phyloP scores from a whole-genome alignment of 2,888 invertebrate genomes.

The Platycheirus albimanus region DNA sequence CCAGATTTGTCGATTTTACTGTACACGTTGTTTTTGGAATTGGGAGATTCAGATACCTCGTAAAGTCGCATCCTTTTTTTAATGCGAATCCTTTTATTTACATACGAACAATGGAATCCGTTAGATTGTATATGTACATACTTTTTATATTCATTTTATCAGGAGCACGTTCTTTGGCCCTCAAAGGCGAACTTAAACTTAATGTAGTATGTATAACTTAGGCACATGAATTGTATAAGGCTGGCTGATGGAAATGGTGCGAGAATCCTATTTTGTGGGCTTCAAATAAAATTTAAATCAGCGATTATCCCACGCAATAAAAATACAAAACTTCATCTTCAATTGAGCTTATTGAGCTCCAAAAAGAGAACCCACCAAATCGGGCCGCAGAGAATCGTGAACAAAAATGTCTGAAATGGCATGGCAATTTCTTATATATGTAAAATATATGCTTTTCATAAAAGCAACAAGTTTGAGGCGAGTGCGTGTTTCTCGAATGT shows the following conservation, averaged over 20 bases:
- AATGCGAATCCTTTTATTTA: conserved; percentile 12
- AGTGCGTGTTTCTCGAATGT: conserved; percentile 2
- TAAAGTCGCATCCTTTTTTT: conserved; percentile 32
- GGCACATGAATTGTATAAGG: too few species aligned
- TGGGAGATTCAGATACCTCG: conserved; percentile 12
- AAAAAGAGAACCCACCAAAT: too few species aligned
- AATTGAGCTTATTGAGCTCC: conserved; percentile 27
- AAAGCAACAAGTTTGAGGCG: conserved; percentile 55
- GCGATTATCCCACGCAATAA: conserved; percentile 50
- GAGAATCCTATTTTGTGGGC: conserved; percentile 19
- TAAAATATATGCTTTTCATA: conserved; percentile 15
- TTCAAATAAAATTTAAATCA: conserved; percentile 59
- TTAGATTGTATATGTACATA: neutral
- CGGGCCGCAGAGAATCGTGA: conserved; percentile 24
- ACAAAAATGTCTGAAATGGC: neutral
- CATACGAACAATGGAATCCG: neutral
- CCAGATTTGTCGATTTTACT: conserved; percentile 31
- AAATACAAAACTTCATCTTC: conserved; percentile 11
- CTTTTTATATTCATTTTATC: neutral
- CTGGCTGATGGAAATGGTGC: neutral
- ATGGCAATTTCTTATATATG: neutral
- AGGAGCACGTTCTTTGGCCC: neutral
- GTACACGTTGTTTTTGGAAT: conserved; percentile 22
- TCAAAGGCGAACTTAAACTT: conserved; percentile 21
- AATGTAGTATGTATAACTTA: neutral